These are phyloP conservation scores for Sturnira hondurensis DNA, from an alignment of 2,113 vertebrate species.

Conservation along the genomic window DNA sequence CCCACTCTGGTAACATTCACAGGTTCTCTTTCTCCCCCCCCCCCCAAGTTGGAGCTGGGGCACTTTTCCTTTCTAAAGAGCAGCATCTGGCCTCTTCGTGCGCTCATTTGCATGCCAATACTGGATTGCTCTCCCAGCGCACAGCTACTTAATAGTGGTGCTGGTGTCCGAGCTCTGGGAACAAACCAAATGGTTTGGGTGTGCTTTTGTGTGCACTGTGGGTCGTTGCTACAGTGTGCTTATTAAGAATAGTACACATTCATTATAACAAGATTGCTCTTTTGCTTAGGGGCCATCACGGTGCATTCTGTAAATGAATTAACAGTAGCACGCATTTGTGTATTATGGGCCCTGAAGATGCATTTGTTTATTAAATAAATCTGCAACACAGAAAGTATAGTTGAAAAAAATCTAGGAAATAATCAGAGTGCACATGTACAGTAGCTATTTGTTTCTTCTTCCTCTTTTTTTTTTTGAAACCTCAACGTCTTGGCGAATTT, in stretches of 20 bases:
- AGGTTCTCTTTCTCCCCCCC: conserved; percentile 58
- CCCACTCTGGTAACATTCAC: conserved; percentile 42
- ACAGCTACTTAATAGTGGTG: conserved; percentile 80
- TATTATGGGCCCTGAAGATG: conserved; percentile 79
- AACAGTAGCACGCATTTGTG: conserved; percentile 81
- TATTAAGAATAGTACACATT: conserved; percentile 86
- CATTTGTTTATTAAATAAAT: conserved; percentile 84
- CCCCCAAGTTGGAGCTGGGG: conserved; percentile 75
- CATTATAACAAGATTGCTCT: conserved; percentile 82
- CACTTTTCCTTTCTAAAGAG: conserved; percentile 75
- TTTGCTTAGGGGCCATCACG: conserved; percentile 81
- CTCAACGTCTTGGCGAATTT: conserved; percentile 82
- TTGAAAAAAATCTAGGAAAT: conserved; percentile 76
- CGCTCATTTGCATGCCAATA: conserved; percentile 83
- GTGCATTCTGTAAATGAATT: conserved; percentile 78
- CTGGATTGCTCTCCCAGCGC: conserved; percentile 80
- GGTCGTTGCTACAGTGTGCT: conserved; percentile 82
- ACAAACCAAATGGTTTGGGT: conserved; percentile 80
- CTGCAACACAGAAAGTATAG: conserved; percentile 70
- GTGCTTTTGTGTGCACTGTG: conserved; percentile 82
- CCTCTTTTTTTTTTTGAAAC: conserved; percentile 73
- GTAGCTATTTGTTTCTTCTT: conserved; percentile 71
- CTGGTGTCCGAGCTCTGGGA: conserved; percentile 84
- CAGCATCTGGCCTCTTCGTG: conserved; percentile 83
- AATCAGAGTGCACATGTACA: conserved; percentile 71